These are phyloP conservation scores for Sebastes cheni DNA, from an alignment of 2,797 vertebrate species.

Conservation along the genomic window DNA sequence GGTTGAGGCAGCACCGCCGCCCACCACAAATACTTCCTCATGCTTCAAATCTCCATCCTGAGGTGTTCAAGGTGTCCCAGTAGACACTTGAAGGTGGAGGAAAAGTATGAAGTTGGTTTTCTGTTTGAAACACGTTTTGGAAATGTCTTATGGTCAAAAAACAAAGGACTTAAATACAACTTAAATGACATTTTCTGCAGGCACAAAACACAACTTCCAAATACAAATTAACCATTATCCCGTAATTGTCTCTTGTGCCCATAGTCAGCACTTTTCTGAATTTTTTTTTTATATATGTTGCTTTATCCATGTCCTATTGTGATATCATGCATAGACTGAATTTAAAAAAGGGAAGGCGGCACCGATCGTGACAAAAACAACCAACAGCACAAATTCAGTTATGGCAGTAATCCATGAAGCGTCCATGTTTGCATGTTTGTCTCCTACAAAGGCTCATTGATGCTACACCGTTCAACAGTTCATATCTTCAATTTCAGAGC, in stretches of 20 bases:
- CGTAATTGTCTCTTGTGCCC: background rate
- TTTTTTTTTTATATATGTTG: no score
- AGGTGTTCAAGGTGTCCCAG: background rate
- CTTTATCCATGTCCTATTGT: no score
- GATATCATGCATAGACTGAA: no score
- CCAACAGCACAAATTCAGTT: no score
- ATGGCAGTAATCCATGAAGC: no score
- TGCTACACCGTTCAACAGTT: no score
- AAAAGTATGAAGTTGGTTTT: background rate
- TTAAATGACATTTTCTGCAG: background rate
- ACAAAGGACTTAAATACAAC: background rate
- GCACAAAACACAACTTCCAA: background rate
- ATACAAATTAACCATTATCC: background rate
- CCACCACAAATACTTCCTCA: background rate
- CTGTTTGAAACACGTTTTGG: background rate
- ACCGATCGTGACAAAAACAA: no score
- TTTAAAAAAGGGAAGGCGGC: no score
- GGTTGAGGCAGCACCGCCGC: background rate
- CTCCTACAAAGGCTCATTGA: no score
- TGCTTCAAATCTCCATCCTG: background rate
- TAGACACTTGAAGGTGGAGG: background rate
- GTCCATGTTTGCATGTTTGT: no score
- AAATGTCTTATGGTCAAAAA: background rate
- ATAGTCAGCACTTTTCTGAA: no score
- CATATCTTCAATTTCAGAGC: no score